These are phyloP conservation scores for Pegoplata infirma DNA, from an alignment of 2,888 invertebrate species.

Conservation along the genomic window DNA sequence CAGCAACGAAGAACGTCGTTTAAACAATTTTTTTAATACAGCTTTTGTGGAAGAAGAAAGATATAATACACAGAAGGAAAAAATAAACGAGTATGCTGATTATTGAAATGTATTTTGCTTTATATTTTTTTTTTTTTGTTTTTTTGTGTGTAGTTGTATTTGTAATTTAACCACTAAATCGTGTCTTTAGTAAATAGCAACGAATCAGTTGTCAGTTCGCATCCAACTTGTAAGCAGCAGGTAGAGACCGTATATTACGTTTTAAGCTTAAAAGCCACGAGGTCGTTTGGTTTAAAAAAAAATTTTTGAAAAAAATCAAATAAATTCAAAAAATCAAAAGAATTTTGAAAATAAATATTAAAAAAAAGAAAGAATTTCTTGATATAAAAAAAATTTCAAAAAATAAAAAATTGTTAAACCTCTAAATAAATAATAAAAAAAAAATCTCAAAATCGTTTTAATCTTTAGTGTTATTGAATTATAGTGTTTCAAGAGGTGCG, in stretches of 20 bases:
- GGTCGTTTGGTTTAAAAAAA: conserved; percentile 71
- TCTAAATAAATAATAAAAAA: too few species aligned
- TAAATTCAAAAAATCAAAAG: conserved; percentile 5
- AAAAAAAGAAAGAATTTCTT: background rate
- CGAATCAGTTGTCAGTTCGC: conserved; percentile 78
- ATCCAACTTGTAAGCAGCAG: conserved; percentile 78
- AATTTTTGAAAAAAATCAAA: conserved; percentile 5
- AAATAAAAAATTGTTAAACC: background rate
- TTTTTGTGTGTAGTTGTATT: conserved; percentile 43
- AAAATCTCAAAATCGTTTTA: background rate
- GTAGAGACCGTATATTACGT: conserved; percentile 74
- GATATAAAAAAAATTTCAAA: background rate
- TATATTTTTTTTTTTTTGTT: conserved; percentile 9
- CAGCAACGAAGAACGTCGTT: conserved; percentile 13
- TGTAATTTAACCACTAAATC: conserved; percentile 63
- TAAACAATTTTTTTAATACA: too few species aligned
- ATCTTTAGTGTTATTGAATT: conserved; percentile 1
- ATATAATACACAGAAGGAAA: conserved; percentile 22
- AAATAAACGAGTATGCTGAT: conserved; percentile 53
- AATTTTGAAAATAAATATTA: background rate
- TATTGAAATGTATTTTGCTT: conserved; percentile 24
- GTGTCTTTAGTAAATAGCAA: conserved; percentile 63
- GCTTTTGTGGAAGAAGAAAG: conserved; percentile 46
- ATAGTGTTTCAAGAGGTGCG: conserved; percentile 20
- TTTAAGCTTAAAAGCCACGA: conserved; percentile 78